Conservation (phyloP, 1,140 invertebrate species). For the Trypoxylus dichotomus region DNA sequence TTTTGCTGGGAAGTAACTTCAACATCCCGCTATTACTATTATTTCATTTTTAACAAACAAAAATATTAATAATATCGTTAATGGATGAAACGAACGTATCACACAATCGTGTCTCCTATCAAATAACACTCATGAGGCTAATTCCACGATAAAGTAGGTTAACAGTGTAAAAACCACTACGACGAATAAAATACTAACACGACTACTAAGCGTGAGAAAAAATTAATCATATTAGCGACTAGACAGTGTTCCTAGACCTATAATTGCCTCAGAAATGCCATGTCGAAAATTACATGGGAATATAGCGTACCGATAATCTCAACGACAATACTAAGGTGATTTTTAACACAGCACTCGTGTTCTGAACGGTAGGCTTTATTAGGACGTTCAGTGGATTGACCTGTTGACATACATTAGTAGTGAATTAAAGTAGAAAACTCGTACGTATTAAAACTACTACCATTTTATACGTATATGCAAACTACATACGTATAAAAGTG, state of each 20-base stretch:
- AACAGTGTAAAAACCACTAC: background rate
- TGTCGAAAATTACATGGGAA: background rate
- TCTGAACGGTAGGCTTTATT: background rate
- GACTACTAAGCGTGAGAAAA: background rate
- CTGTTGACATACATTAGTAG: constrained; percentile 2
- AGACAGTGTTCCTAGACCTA: background rate
- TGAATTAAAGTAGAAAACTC: background rate
- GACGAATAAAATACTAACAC: background rate
- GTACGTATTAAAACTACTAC: background rate
- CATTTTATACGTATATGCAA: background rate
- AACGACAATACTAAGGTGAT: background rate
- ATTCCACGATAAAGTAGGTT: background rate
- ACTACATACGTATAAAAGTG: constrained; percentile 19
- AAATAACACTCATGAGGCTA: background rate
- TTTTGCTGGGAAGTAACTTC: background rate
- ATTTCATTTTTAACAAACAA: background rate
- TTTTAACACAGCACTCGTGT: background rate
- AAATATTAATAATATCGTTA: background rate
- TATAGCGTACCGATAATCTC: background rate
- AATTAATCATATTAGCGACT: background rate
- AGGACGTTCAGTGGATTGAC: background rate
- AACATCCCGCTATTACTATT: no score
- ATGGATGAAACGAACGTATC: background rate
- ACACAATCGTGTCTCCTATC: background rate
- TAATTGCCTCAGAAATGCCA: background rate